A percentile compares a stretch with the other conserved stretches of the same genome.
phyloP scores from a whole-genome alignment of 2,113 vertebrate genomes.

The Anser brachyrhynchus region DNA sequence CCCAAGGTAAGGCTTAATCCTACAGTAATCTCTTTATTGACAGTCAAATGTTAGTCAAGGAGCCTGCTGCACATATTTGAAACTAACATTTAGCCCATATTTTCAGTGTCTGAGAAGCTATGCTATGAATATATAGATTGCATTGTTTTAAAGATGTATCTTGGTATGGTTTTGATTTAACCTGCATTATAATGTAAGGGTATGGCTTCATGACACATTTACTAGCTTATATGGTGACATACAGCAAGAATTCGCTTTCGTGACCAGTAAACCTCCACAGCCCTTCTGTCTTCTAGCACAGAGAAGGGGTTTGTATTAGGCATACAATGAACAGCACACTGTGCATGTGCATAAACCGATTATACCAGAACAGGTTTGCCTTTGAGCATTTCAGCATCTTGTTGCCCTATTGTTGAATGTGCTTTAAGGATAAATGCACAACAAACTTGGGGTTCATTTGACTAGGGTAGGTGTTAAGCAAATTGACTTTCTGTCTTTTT shows the following conservation, averaged over 20 bases:
- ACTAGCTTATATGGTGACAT: background rate
- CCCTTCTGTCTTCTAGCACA: background rate
- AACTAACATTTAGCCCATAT: background rate
- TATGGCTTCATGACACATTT: background rate
- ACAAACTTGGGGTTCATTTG: background rate
- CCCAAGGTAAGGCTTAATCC: slow-evolving; percentile 59
- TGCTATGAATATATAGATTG: background rate
- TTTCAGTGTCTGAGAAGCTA: background rate
- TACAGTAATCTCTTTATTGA: slow-evolving; percentile 53
- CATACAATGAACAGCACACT: background rate
- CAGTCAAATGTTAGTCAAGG: slow-evolving; percentile 27
- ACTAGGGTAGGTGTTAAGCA: background rate
- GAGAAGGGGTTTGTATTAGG: background rate
- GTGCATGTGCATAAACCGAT: background rate
- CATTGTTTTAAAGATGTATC: background rate
- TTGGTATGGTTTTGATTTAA: background rate
- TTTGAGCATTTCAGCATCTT: background rate
- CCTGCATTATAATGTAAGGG: background rate
- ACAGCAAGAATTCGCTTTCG: background rate
- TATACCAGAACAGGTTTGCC: slow-evolving; percentile 4
- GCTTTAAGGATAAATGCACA: background rate
- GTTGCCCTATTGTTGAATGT: background rate
- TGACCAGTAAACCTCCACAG: background rate
- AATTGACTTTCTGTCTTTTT: background rate
- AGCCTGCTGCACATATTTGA: slow-evolving; percentile 6